These are phyloP conservation scores for Leptinotarsa undecemlineata DNA, from an alignment of 1,140 invertebrate genomes.

Conservation along the genomic window DNA sequence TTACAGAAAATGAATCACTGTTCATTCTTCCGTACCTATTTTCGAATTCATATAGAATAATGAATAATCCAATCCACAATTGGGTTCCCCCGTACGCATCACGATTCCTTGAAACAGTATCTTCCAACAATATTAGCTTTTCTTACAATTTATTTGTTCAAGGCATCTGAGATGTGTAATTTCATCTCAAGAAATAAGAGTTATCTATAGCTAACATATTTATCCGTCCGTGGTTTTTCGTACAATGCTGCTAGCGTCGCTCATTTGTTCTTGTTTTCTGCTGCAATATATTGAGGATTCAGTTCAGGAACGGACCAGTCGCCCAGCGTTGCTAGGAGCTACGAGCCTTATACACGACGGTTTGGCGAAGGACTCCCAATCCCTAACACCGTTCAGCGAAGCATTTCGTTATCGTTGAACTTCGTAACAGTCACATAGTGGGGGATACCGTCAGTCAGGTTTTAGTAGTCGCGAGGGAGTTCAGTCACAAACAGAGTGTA, in stretches of 20 bases:
- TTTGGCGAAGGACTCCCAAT: background rate
- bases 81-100: background rate
- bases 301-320: too few relatives aligned
- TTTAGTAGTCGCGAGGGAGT: background rate
- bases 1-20: background rate
- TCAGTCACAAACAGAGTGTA: constrained; percentile 16
- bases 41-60: background rate
- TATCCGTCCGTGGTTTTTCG: constrained; percentile 1
- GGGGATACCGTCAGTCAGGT: constrained; percentile 17
- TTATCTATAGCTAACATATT: background rate
- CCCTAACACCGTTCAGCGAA: background rate
- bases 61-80: background rate
- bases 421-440: constrained; percentile 4
- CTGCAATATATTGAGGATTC: background rate
- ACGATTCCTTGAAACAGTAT: background rate
- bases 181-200: background rate
- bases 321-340: too few relatives aligned
- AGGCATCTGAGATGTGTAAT: background rate
- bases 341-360: too few relatives aligned
- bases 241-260: too few relatives aligned
- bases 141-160: background rate
- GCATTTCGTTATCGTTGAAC: background rate
- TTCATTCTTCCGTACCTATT: background rate
- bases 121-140: background rate
- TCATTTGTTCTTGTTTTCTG: background rate